Evolutionary conservation across 2,888 invertebrate genomes (phyloP), one percentile per base, ranked within the genome.

Genomic region (Leucophora obtusa): DNA sequence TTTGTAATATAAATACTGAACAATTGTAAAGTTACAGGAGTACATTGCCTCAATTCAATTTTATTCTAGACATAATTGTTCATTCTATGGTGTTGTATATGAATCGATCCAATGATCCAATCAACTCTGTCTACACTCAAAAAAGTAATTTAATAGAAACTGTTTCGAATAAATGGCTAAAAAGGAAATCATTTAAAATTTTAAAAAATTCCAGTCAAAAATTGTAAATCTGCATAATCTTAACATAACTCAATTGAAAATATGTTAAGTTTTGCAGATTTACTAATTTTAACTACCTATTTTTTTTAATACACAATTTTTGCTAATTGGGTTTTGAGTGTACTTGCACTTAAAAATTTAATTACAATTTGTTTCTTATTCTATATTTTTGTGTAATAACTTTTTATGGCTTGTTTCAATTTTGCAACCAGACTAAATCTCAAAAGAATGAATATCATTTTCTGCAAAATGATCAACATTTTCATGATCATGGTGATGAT

Each of bases 1-100:
- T 73, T 38, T 62, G 69, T 73, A 81, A 76, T 33, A 15, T 35
- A 47, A 72, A 14, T 51, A 63, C 35, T 53, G 15, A n/a, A 54
- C 8, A 10, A 54, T 2, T 14, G n/a, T 56, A 5, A n/a, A 56
- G 18, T 56, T n/a, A 56, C n/a, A 24, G 11, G n/a, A 56, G 28
- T 28, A 7, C 56, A 56, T 24, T 14, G 56, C 56, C 28, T 56
- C 6, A 28, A 56, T 6, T 56, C n/a, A 28, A 8, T 56, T 18
- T 2, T 24, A n/a, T 56, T 56, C 24, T n/a, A n/a, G 58, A 28
- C 33, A 14, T 28, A 28, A 28, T 28, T 28, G 7, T 7, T 6
- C 7, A 28, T 28, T 6, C 28, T 6, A 4, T 28, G 28, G 1
- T n/a, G 33, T 58, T 28, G 63, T 63, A 15, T 3, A 21, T 28